Percentiles rank a stretch among this genome's conserved stretches.
These are phyloP conservation scores for Sipha maydis DNA, from an alignment of 2,888 invertebrate species.

Conservation along the genomic window DNA sequence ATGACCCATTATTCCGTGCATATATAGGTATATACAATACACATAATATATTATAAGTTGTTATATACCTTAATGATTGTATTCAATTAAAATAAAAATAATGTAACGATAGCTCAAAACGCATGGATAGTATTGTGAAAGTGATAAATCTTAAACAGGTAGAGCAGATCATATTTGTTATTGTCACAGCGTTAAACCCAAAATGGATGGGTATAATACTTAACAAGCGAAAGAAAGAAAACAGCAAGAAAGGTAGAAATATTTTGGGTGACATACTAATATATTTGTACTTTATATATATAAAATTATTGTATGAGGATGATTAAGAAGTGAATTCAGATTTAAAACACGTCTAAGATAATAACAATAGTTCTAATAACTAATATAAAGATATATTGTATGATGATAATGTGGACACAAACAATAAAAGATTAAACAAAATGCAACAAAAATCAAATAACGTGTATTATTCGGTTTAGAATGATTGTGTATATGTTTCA, in stretches of 20 bases:
- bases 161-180: neutral
- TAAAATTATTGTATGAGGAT: neutral
- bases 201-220: slow-evolving; percentile 6
- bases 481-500: neutral
- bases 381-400: neutral
- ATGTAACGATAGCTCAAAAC: neutral
- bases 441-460: slow-evolving; percentile 40
- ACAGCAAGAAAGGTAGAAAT: too few relatives aligned
- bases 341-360: slow-evolving; percentile 28
- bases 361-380: neutral
- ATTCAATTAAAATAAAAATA: neutral
- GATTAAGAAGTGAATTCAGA: slow-evolving; percentile 32
- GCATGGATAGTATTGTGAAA: neutral
- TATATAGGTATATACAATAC: too few relatives aligned
- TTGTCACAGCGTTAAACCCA: neutral
- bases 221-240: neutral
- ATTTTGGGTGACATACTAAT: slow-evolving; percentile 7
- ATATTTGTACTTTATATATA: neutral
- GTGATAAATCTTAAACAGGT: neutral
- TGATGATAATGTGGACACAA: neutral
- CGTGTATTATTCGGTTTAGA: slow-evolving; percentile 4
- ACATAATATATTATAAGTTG: neutral
- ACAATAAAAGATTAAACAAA: slow-evolving; percentile 16
- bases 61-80: neutral
- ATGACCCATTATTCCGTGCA: neutral